Conservation (phyloP, 2,113 vertebrate species). For the Picathartes gymnocephalus region DNA sequence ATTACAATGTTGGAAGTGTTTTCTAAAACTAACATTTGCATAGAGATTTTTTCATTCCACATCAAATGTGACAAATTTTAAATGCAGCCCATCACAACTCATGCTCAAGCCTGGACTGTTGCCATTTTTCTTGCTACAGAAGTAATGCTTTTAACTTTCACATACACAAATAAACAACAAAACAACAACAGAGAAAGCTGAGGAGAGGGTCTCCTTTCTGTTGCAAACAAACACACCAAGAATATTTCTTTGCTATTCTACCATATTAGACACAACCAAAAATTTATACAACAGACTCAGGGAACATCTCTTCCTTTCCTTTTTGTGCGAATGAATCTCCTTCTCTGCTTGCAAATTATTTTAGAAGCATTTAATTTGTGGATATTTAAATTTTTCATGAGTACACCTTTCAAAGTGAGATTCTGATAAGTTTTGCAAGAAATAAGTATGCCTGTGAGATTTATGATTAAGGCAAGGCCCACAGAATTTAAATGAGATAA, state of each 20-base stretch:
- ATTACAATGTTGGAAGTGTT: neutral
- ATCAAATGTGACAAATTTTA: neutral
- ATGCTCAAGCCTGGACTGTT: neutral
- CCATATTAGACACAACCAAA: neutral
- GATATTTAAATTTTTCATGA: slow-evolving; percentile 33
- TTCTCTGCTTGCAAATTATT: slow-evolving; percentile 28
- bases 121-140: neutral
- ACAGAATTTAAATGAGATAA: slow-evolving; percentile 21
- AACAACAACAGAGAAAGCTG: neutral
- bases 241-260: neutral
- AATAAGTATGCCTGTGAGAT: neutral
- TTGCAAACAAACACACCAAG: neutral
- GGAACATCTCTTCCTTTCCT: neutral
- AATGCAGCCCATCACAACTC: neutral
- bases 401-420: neutral
- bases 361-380: slow-evolving; percentile 33
- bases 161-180: neutral
- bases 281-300: neutral
- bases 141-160: neutral
- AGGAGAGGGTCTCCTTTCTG: neutral
- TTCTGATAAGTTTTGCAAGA: slow-evolving; percentile 41
- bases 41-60: neutral
- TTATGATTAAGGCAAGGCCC: neutral
- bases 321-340: slow-evolving; percentile 28
- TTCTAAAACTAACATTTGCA: neutral